phyloP scores from a whole-genome alignment of 2,888 invertebrate genomes.

The Caenorhabditis uteleia region DNA sequence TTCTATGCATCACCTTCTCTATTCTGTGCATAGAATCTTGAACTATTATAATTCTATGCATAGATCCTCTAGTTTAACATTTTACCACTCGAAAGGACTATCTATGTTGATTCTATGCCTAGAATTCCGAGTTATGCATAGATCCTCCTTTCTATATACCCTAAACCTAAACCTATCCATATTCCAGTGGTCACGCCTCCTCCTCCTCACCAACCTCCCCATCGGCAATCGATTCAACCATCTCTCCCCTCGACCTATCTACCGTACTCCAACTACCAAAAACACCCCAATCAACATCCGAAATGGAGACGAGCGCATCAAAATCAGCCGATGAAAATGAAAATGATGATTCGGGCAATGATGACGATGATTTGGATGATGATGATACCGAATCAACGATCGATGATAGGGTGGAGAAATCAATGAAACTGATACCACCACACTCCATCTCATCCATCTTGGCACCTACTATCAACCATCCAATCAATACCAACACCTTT shows the following conservation, averaged over 20 bases:
- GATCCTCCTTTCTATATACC: too few species aligned
- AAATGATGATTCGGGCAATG: constrained; percentile 62
- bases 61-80: too few species aligned
- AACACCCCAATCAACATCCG: constrained; percentile 30
- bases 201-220: constrained; percentile 37
- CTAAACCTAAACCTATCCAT: too few species aligned
- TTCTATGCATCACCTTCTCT: too few species aligned
- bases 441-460: constrained; percentile 32
- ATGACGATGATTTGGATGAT: constrained; percentile 57
- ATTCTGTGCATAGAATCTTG: too few species aligned
- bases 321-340: constrained; percentile 66
- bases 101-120: too few species aligned
- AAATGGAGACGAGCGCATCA: constrained; percentile 30
- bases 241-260: constrained; percentile 32
- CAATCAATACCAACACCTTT: constrained; percentile 14
- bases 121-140: too few species aligned
- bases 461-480: constrained; percentile 13
- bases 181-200: constrained; percentile 41
- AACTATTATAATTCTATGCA: too few species aligned
- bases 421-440: constrained; percentile 11
- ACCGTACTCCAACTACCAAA: constrained; percentile 13
- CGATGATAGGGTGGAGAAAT: constrained; percentile 13
- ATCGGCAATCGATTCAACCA: not conserved
- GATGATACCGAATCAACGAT: constrained; percentile 30
- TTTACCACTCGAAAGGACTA: too few species aligned